These are phyloP conservation scores for fruit fly (Drosophila melanogaster) DNA, from an alignment of 1,140 invertebrate species.

Conservation along the genomic window DNA sequence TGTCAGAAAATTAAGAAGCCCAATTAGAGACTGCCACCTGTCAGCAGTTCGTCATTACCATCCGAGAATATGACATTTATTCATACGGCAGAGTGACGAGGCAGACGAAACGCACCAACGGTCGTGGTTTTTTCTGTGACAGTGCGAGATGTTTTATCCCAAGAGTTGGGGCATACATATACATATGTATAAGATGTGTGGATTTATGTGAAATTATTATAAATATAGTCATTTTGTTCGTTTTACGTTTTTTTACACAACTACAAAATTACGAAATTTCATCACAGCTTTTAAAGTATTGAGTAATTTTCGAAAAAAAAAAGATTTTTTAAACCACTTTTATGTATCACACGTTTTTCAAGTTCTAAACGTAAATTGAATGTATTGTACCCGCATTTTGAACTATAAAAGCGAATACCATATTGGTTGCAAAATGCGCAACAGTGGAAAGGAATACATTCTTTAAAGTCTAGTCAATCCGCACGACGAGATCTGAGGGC, in stretches of 20 bases:
- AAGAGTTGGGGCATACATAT: conserved; percentile 30
- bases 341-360: too few relatives aligned
- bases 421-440: too few relatives aligned
- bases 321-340: too few relatives aligned
- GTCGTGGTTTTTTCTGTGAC: conserved; percentile 38
- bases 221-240: conserved; percentile 20
- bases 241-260: neutral
- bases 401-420: too few relatives aligned
- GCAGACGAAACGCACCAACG: conserved; percentile 70
- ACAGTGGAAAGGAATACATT: too few relatives aligned
- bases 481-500: too few relatives aligned
- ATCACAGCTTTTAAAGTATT: too few relatives aligned
- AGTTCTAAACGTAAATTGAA: too few relatives aligned
- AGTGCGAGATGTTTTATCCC: conserved; percentile 30
- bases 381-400: too few relatives aligned
- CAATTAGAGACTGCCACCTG: conserved; percentile 84
- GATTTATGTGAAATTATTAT: conserved; percentile 55
- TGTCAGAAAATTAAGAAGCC: conserved; percentile 84
- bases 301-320: too few relatives aligned
- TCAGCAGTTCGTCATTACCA: conserved; percentile 84
- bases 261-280: neutral
- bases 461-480: too few relatives aligned
- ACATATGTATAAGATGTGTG: conserved; percentile 30
- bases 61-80: conserved; percentile 78
- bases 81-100: conserved; percentile 74